phyloP scores from a whole-genome alignment of 1,140 invertebrate species.

The Listronotus oregonensis region DNA sequence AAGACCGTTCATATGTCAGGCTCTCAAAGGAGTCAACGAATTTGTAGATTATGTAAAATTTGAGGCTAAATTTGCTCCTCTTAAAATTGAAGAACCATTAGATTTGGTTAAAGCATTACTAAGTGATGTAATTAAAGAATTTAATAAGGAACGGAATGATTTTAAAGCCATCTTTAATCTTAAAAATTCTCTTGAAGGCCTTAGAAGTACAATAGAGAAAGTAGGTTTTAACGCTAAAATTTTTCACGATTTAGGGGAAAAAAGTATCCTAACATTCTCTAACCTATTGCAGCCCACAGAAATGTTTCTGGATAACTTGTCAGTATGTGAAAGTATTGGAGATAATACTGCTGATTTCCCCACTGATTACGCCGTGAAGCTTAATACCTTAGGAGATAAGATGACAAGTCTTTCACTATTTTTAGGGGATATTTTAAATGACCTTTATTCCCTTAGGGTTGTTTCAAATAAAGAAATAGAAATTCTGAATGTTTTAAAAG shows the following conservation, averaged over 20 bases:
- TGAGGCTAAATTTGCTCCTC: conserved; percentile 10
- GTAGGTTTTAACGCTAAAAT: conserved; percentile 7
- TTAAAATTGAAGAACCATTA: conserved; percentile 11
- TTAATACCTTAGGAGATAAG: conserved; percentile 28
- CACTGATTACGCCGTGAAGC: conserved; percentile 24
- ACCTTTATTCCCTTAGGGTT: conserved; percentile 17
- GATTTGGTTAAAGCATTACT: conserved; percentile 3
- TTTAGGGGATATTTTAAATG: conserved; percentile 24
- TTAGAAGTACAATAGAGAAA: background rate
- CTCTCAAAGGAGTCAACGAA: conserved; percentile 11
- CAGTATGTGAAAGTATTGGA: conserved; percentile 28
- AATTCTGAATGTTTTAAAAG: conserved; percentile 18
- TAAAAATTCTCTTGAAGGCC: conserved; percentile 7
- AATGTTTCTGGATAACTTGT: conserved; percentile 29
- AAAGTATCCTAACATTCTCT: conserved; percentile 18
- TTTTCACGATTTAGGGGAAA: conserved; percentile 22
- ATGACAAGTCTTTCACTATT: no score
- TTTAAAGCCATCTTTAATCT: conserved; percentile 33
- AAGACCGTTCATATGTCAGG: conserved; percentile 20
- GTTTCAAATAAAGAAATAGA: conserved; percentile 22
- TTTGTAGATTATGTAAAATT: conserved; percentile 14
- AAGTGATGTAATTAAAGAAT: conserved; percentile 19
- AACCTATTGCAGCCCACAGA: conserved; percentile 18
- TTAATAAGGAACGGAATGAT: conserved; percentile 36
- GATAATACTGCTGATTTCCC: conserved; percentile 36